These are phyloP conservation scores for Pyxicephalus adspersus DNA, from an alignment of 2,113 vertebrate genomes.

Conservation along the genomic window DNA sequence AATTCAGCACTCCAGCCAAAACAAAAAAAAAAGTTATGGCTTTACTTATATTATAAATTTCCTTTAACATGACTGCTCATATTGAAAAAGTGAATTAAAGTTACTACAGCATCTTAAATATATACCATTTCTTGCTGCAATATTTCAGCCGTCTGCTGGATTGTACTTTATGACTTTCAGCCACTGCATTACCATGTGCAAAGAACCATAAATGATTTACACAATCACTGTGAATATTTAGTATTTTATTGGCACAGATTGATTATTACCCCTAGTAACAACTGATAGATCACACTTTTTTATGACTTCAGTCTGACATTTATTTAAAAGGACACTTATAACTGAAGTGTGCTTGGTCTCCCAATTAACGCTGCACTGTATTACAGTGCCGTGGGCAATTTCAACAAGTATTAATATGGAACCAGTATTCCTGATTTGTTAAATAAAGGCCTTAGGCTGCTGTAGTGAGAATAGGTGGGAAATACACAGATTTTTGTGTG, in stretches of 20 bases:
- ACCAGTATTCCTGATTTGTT: slow-evolving; percentile 39
- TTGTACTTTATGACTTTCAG: not conserved
- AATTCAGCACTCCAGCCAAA: too few species aligned
- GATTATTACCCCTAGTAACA: not conserved
- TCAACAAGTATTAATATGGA: slow-evolving; percentile 44
- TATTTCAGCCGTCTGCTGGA: too few species aligned
- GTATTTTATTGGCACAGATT: not conserved
- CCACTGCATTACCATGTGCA: not conserved
- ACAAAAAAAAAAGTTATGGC: too few species aligned
- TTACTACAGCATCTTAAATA: too few species aligned
- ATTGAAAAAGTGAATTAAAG: too few species aligned
- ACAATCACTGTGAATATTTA: not conserved
- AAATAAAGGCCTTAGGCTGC: slow-evolving; percentile 11
- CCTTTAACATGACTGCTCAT: too few species aligned
- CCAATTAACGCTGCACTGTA: slow-evolving; percentile 12
- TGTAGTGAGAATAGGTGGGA: not conserved
- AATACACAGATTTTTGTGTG: not conserved
- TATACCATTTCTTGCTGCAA: too few species aligned
- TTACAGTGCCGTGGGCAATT: slow-evolving; percentile 17
- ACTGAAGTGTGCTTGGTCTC: slow-evolving; percentile 10
- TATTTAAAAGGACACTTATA: not conserved
- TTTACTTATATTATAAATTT: too few species aligned
- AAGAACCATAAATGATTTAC: not conserved
- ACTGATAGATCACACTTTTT: not conserved
- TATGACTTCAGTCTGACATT: not conserved